Evolutionary conservation across 1,140 invertebrate genomes (phyloP), one percentile per base, ranked within the genome.

Genomic region (Drosophila biarmipes): DNA sequence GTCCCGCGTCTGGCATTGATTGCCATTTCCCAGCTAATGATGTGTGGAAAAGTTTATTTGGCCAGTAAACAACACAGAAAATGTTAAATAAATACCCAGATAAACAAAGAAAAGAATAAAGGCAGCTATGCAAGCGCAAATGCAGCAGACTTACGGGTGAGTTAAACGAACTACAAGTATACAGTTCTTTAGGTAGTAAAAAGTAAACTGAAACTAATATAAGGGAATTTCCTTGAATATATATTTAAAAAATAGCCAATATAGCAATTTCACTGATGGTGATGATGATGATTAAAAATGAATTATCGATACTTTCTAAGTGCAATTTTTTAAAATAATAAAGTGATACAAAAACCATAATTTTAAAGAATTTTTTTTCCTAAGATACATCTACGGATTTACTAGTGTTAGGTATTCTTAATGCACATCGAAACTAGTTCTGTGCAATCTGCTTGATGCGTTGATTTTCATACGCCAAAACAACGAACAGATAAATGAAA

Each of bases 21-120:
- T 82, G 78, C 71, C 68, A 74, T 75, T 76, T 78, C 66, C 55
- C 55, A 40, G 63, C 74, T 73, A 77, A 82, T 87, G 82, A 87
- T 87, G 84, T 87, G 84, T 89, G 82, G 63, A 86, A 86, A 87
- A 82, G 82, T 89, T 87, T 87, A 89, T 87, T 87, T 87, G 78
- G 37, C 54, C 54, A 82, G 84, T 87, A 87, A 87, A 87, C 82
- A 87, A 64, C 66, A 71, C 74, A 72, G 69, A 87, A 75, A 75
- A 82, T 82, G 82, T 66, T 87, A 78, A 73, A 63, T 77, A 87
- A 86, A 86, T 78, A 81, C 73, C 68, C 78, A 86, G 64, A 86
- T 64, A 52, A 48, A 56, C 51, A 52, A 63, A 69, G 57, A 35
- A 34, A 54, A 49, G 31, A 45, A 31, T n/a, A 24, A 40, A 59